phyloP scores from a whole-genome alignment of 2,888 invertebrate species.

The Glaucopsyche alexis region DNA sequence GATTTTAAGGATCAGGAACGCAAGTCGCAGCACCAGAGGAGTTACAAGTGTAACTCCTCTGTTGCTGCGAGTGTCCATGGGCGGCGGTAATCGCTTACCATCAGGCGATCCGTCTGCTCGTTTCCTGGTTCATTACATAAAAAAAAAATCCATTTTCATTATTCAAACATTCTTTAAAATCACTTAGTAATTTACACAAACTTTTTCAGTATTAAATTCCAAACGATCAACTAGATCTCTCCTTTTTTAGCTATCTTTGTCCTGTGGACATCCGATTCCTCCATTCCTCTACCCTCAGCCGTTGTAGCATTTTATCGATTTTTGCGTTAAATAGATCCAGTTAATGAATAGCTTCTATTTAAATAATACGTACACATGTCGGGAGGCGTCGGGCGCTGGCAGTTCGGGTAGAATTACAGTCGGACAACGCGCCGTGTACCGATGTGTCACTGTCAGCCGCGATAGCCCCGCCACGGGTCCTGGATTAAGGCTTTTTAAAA shows the following conservation, averaged over 20 bases:
- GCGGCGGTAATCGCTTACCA: too few relatives aligned
- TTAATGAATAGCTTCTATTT: constrained; percentile 61
- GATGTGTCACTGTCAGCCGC: constrained; percentile 79
- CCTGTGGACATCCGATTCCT: background rate
- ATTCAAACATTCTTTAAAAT: too few relatives aligned
- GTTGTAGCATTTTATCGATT: background rate
- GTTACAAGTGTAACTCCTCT: too few relatives aligned
- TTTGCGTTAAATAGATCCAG: constrained; percentile 42
- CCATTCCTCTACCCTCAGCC: background rate
- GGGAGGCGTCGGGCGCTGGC: constrained; percentile 42
- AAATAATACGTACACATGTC: constrained; percentile 58
- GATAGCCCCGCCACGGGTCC: constrained; percentile 54
- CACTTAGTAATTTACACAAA: too few relatives aligned
- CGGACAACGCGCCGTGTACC: constrained; percentile 75
- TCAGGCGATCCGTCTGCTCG: too few relatives aligned
- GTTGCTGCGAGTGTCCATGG: too few relatives aligned
- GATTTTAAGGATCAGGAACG: too few relatives aligned
- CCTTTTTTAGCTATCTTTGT: background rate
- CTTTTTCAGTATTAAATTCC: too few relatives aligned
- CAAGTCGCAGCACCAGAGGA: too few relatives aligned
- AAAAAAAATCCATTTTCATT: too few relatives aligned
- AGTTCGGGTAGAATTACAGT: constrained; percentile 73
- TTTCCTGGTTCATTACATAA: too few relatives aligned
- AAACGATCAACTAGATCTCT: background rate
- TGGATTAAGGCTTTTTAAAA: constrained; percentile 74